phyloP scores from a whole-genome alignment of 2,113 vertebrate species.

The Lophius piscatorius region DNA sequence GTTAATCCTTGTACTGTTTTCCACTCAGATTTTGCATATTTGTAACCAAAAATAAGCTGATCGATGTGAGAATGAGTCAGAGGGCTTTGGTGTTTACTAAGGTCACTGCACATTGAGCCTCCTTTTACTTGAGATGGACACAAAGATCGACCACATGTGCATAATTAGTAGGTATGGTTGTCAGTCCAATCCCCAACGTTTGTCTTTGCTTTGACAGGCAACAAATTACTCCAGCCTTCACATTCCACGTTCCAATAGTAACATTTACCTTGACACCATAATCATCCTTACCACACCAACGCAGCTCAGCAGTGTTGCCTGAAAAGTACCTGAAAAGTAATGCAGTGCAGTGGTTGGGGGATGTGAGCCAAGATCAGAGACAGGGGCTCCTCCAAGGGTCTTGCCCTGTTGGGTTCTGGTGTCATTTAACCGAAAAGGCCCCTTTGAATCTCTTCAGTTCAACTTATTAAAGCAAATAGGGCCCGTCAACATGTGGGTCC shows the following conservation, averaged over 20 bases:
- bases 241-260: conserved; percentile 21
- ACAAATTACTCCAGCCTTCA: conserved; percentile 62
- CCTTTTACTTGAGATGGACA: conserved; percentile 29
- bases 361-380: conserved; percentile 45
- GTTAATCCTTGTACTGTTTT: not conserved
- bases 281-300: conserved; percentile 43
- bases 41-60: conserved; percentile 4
- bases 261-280: conserved; percentile 59
- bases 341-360: not conserved
- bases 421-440: conserved; percentile 69
- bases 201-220: conserved; percentile 64
- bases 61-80: conserved; percentile 24
- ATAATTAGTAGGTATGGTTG: conserved; percentile 44
- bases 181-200: conserved; percentile 54
- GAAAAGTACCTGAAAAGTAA: conserved; percentile 39
- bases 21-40: not conserved
- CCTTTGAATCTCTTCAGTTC: conserved; percentile 62
- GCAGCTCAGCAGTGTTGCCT: conserved; percentile 1
- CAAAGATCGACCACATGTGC: conserved; percentile 24
- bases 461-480: conserved; percentile 77
- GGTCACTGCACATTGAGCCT: not conserved
- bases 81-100: not conserved
- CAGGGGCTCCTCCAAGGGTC: conserved; percentile 37
- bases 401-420: conserved; percentile 57
- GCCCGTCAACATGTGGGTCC: conserved; percentile 69